These are phyloP conservation scores for Brachyrhaphis roseni DNA, from an alignment of 2,797 vertebrate species.

Conservation along the genomic window DNA sequence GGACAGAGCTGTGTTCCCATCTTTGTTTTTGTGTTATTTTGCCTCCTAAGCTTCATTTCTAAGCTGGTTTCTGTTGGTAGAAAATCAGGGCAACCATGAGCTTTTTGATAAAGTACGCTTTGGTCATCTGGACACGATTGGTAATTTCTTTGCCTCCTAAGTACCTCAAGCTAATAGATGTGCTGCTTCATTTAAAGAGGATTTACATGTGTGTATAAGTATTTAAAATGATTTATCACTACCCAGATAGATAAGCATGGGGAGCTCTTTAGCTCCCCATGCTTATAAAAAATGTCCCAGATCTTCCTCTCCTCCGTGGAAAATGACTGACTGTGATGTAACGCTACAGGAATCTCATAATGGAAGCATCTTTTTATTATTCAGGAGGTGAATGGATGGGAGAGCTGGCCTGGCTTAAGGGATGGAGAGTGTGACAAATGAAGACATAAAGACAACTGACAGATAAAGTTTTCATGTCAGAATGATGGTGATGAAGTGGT, in stretches of 20 bases:
- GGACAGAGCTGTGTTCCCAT: background rate
- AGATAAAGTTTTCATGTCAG: background rate
- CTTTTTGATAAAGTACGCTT: background rate
- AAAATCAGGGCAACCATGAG: background rate
- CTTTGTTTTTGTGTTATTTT: background rate
- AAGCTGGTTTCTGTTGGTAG: background rate
- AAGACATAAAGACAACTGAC: constrained; percentile 7
- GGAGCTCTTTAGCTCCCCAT: background rate
- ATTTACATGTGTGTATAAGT: background rate
- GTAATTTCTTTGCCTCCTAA: constrained; percentile 11
- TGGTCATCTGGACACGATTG: background rate
- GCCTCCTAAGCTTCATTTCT: background rate
- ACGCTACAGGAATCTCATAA: constrained; percentile 76
- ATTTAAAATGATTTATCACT: background rate
- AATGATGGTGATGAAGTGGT: background rate
- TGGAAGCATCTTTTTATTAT: constrained; percentile 86
- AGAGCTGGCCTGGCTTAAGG: constrained; percentile 55
- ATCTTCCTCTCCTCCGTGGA: background rate
- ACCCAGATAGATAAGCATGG: background rate
- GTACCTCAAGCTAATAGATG: background rate
- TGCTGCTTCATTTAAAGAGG: background rate
- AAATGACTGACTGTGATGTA: constrained; percentile 54
- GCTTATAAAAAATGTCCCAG: constrained; percentile 7
- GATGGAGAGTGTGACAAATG: constrained; percentile 25
- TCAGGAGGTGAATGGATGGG: constrained; percentile 77